A percentile compares a stretch with the other conserved stretches of the same genome.
These are phyloP conservation scores for Synergus laeviventris DNA, from an alignment of 2,888 invertebrate genomes.

Conservation along the genomic window DNA sequence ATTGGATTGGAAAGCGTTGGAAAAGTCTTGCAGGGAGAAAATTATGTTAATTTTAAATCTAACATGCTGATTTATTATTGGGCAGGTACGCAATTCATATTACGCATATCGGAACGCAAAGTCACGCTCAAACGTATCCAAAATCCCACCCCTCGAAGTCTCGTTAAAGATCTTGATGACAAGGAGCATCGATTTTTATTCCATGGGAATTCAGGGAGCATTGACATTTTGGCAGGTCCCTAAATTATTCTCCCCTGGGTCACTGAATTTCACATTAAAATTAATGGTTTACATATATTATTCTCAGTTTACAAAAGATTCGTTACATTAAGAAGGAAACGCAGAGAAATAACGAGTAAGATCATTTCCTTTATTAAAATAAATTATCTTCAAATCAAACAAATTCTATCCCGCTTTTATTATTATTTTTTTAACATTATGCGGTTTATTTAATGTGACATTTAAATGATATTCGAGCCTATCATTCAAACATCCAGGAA, in stretches of 20 bases:
- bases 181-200: constrained; percentile 35
- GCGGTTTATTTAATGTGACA: too few species aligned
- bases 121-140: not conserved
- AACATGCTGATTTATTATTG: constrained; percentile 34
- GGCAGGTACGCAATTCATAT: not conserved
- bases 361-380: not conserved
- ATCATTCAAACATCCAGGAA: not conserved
- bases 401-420: too few species aligned
- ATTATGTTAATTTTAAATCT: constrained; percentile 15
- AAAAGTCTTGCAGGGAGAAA: not conserved
- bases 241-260: constrained; percentile 10
- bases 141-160: constrained; percentile 14
- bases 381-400: not conserved
- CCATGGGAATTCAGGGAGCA: constrained; percentile 21
- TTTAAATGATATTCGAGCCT: not conserved
- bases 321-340: not conserved
- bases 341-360: not conserved
- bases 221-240: constrained; percentile 29
- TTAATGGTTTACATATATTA: constrained; percentile 4
- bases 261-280: constrained; percentile 7
- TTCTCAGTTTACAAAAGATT: not conserved
- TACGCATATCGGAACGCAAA: constrained; percentile 6
- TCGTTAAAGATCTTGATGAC: constrained; percentile 37
- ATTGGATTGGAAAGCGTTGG: not conserved
- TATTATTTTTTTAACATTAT: too few species aligned